Base-by-base conservation (phyloP, 2,888 invertebrate genomes). In the Exocentrus adspersus region DNA sequence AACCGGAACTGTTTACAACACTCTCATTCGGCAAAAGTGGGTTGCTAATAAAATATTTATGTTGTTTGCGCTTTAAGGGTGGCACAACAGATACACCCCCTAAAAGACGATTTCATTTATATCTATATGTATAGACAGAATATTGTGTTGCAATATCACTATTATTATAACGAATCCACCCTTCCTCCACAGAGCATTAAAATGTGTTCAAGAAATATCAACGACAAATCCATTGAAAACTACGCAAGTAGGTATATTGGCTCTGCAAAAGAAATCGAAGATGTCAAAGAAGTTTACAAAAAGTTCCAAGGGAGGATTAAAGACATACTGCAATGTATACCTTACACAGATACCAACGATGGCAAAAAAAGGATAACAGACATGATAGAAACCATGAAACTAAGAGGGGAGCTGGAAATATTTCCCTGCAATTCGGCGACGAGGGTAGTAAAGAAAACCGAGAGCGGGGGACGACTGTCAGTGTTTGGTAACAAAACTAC, bases 1-100 rank as follows among this genome's bases (percentile, higher is more conserved):
- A 59, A 59, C 59, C 45, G 24, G 48, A 19, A 50, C 41, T 59
- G 50, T 59, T 59, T 59, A 50, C 59, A 20, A 16, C 43, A 56
- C 19, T 59, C 59, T 50, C 59, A 48, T 59, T 59, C 48, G 59
- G 41, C 46, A 57, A 59, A 59, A 50, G 59, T 50, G 46, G 41
- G 41, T 14, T 48, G 59, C 48, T 50, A 59, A 59, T 59, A 32
- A 58, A 58, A 58, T 46, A 41, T 41, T 58, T 52, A 20, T 20
- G 57, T 20, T 46, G 46, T 45, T 57, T 57, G 46, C 46, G 57
- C 28, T 20, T 19, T 19, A 41, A 19, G 52, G 37, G 19, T 32
- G 20, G 52, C 52, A 52, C 52, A 52, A 52, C 19, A 17, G 52
- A 41, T 20, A 12, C 14, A n/a, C 20, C n/a, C n/a, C n/a, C 1